These are phyloP conservation scores for Iselma pallidipennis DNA, from an alignment of 2,888 invertebrate species.

Conservation along the genomic window DNA sequence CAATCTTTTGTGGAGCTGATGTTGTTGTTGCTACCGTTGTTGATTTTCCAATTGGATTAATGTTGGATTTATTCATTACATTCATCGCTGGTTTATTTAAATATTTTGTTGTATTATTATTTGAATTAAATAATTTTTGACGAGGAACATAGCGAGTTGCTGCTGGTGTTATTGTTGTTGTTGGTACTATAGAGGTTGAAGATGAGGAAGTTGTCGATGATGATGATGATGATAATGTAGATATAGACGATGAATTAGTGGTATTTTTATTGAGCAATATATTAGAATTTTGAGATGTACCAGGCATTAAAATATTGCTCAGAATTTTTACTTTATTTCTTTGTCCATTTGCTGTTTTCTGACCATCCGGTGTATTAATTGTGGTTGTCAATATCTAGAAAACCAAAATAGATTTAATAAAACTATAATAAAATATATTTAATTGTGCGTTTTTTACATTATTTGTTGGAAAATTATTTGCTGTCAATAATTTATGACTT, in stretches of 20 bases:
- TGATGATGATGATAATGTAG: conserved; percentile 15
- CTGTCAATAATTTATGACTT: conserved; percentile 51
- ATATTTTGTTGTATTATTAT: conserved; percentile 48
- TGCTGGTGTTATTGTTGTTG: conserved; percentile 1
- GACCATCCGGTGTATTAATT: conserved; percentile 25
- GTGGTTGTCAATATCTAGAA: conserved; percentile 34
- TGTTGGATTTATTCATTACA: conserved; percentile 32
- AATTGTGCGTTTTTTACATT: conserved; percentile 44
- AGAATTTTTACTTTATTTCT: conserved; percentile 54
- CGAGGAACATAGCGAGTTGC: conserved; percentile 44
- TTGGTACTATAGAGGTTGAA: too few relatives aligned
- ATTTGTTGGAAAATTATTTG: conserved; percentile 48
- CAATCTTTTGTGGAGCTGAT: conserved; percentile 35
- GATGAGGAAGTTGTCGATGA: neutral
- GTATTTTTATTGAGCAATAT: conserved; percentile 46
- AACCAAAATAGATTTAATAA: conserved; percentile 7
- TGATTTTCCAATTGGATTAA: conserved; percentile 31
- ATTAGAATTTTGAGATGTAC: conserved; percentile 40
- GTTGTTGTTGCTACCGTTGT: neutral
- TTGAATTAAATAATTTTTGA: conserved; percentile 45
- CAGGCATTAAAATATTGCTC: conserved; percentile 49
- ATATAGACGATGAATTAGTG: conserved; percentile 22
- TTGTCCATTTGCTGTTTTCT: conserved; percentile 51
- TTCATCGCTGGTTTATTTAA: conserved; percentile 41
- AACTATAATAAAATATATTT: neutral